These are phyloP conservation scores for Cryptops parisi DNA, from an alignment of 2,888 invertebrate genomes.

Conservation along the genomic window DNA sequence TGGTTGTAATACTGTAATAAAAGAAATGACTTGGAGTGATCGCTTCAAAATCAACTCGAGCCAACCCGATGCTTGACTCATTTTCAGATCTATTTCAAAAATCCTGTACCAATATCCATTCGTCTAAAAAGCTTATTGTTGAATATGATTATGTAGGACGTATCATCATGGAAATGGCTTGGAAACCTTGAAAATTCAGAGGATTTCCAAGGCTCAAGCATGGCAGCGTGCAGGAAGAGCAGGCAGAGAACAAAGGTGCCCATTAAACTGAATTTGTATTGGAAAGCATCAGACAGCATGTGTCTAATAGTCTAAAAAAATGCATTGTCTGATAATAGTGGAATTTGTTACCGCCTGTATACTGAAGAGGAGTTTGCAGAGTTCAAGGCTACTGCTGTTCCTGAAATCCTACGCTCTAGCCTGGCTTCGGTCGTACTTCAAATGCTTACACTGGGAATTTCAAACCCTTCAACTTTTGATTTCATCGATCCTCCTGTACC, in stretches of 20 bases:
- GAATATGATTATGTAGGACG: too few relatives aligned
- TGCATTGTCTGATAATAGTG: conserved; percentile 37
- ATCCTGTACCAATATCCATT: too few relatives aligned
- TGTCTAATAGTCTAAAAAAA: neutral
- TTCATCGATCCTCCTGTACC: conserved; percentile 76
- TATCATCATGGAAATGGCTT: conserved; percentile 46
- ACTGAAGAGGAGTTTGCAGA: conserved; percentile 58
- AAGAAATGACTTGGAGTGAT: too few relatives aligned
- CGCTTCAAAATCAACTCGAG: too few relatives aligned
- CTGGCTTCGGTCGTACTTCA: conserved; percentile 61
- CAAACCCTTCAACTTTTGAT: conserved; percentile 61
- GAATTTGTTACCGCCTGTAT: conserved; percentile 74
- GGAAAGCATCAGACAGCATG: neutral
- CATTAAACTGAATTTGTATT: neutral
- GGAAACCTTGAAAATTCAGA: conserved; percentile 63
- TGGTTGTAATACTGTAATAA: too few relatives aligned
- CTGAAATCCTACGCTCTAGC: conserved; percentile 71
- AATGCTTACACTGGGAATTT: conserved; percentile 67
- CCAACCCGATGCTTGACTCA: too few relatives aligned
- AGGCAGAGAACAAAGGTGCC: conserved; percentile 50
- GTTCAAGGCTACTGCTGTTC: conserved; percentile 55
- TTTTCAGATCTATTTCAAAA: neutral
- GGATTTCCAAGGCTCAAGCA: conserved; percentile 79
- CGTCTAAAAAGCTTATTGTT: too few relatives aligned
- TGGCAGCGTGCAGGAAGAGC: conserved; percentile 88